Evolutionary conservation across 1,140 invertebrate species (phyloP).

Genomic region (Uloborus diversus): DNA sequence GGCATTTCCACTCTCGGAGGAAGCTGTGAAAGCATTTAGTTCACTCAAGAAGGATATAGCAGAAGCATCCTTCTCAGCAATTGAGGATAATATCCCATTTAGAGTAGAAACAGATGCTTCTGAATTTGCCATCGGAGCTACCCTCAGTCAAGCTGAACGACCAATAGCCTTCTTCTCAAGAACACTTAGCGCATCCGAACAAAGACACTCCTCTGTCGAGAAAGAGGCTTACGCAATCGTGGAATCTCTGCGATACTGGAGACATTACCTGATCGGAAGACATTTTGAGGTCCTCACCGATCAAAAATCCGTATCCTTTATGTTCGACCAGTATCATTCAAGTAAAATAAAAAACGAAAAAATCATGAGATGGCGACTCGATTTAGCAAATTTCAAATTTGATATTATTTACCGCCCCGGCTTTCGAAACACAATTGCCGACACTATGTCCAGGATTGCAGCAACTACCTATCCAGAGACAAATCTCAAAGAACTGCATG

Average conservation of each 20-base stretch:
- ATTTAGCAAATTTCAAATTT: slow-evolving; percentile 13
- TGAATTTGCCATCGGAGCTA: slow-evolving; percentile 43
- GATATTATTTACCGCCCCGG: slow-evolving; percentile 1
- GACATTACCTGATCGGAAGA: slow-evolving; percentile 56
- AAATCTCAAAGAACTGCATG: slow-evolving; percentile 43
- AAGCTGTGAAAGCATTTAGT: slow-evolving; percentile 49
- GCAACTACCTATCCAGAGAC: neutral
- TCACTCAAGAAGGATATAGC: slow-evolving; percentile 47
- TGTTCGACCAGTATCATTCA: slow-evolving; percentile 56
- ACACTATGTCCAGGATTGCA: slow-evolving; percentile 9
- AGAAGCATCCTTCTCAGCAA: neutral
- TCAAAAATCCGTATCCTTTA: slow-evolving; percentile 58
- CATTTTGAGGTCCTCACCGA: slow-evolving; percentile 60
- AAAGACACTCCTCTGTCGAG: slow-evolving; percentile 48
- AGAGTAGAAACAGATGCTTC: slow-evolving; percentile 47
- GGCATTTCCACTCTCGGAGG: slow-evolving; percentile 44
- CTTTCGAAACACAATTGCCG: neutral
- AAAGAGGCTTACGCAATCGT: slow-evolving; percentile 58
- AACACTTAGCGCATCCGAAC: slow-evolving; percentile 43
- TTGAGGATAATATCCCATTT: neutral
- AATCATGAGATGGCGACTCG: slow-evolving; percentile 8
- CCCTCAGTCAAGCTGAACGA: too few species aligned
- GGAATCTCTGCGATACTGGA: slow-evolving; percentile 51
- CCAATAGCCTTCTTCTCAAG: slow-evolving; percentile 55
- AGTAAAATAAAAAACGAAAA: slow-evolving; percentile 61